phyloP scores from a whole-genome alignment of 2,113 vertebrate species.

The Corythornis cristatus region DNA sequence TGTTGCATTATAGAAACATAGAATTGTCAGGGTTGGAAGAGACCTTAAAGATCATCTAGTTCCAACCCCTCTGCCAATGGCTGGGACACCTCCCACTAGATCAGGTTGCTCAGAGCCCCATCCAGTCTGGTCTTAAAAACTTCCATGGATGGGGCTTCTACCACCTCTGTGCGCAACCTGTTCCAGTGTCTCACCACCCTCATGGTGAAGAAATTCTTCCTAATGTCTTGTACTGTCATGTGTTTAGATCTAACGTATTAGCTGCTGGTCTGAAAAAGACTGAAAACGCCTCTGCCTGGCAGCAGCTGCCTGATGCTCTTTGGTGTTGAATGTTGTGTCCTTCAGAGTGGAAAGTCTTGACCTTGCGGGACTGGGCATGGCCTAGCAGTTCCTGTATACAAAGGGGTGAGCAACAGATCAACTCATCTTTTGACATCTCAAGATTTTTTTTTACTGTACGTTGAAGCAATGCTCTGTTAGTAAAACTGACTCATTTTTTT shows the following conservation, averaged over 20 bases:
- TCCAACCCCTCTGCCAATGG: too few species aligned
- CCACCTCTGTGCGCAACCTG: too few species aligned
- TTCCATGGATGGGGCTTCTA: too few species aligned
- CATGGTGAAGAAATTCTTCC: too few species aligned
- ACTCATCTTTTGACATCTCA: not conserved
- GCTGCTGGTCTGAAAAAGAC: not conserved
- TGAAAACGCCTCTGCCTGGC: not conserved
- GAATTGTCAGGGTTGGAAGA: too few species aligned
- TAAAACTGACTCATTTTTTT: not conserved
- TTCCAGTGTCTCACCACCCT: too few species aligned
- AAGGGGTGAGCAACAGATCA: not conserved
- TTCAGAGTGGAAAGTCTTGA: not conserved
- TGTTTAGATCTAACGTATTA: not conserved
- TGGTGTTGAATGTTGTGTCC: not conserved
- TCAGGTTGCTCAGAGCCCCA: too few species aligned
- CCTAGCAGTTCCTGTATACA: not conserved
- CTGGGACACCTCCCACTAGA: too few species aligned
- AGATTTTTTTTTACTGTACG: not conserved
- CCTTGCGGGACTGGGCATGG: not conserved
- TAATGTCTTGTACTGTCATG: not conserved
- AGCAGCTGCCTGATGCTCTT: not conserved
- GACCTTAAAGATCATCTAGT: too few species aligned
- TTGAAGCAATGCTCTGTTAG: not conserved
- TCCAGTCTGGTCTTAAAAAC: too few species aligned
- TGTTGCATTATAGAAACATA: not conserved